Evolutionary conservation across 2,888 invertebrate species (phyloP).

Genomic region (Sisyra nigra): DNA sequence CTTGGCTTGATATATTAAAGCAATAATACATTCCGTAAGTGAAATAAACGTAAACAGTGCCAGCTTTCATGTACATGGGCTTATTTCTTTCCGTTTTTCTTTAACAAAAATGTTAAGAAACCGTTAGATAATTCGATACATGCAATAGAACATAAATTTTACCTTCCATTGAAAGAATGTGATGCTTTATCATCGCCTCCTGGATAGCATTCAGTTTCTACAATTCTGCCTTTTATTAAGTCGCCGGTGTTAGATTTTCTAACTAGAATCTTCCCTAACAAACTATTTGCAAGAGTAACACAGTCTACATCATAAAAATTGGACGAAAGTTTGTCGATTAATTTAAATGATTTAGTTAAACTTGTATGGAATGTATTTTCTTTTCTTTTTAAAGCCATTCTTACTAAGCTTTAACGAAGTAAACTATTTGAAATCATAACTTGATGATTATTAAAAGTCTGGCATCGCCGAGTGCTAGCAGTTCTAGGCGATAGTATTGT

Average conservation of each 20-base stretch:
- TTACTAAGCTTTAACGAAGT: no score
- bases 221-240: conserved; percentile 42
- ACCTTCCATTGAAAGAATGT: conserved; percentile 35
- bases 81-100: conserved; percentile 42
- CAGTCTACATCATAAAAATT: conserved; percentile 29
- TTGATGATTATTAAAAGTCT: no score
- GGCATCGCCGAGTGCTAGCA: no score
- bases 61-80: conserved; percentile 56
- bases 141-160: no score
- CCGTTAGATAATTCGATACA: no score
- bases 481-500: no score
- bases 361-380: not conserved
- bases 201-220: conserved; percentile 58
- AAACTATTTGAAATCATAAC: no score
- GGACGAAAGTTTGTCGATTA: conserved; percentile 8
- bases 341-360: not conserved
- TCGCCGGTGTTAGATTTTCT: conserved; percentile 31
- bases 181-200: conserved; percentile 51
- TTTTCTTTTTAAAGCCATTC: no score
- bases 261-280: conserved; percentile 46
- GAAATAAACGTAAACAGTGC: conserved; percentile 53
- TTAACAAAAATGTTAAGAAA: conserved; percentile 17
- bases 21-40: conserved; percentile 63
- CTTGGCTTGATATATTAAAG: conserved; percentile 52
- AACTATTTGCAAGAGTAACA: conserved; percentile 32